A percentile compares a stretch with the other conserved stretches of the same genome.
Conservation (phyloP, 2,113 vertebrate genomes). For the Labrus mixtus region DNA sequence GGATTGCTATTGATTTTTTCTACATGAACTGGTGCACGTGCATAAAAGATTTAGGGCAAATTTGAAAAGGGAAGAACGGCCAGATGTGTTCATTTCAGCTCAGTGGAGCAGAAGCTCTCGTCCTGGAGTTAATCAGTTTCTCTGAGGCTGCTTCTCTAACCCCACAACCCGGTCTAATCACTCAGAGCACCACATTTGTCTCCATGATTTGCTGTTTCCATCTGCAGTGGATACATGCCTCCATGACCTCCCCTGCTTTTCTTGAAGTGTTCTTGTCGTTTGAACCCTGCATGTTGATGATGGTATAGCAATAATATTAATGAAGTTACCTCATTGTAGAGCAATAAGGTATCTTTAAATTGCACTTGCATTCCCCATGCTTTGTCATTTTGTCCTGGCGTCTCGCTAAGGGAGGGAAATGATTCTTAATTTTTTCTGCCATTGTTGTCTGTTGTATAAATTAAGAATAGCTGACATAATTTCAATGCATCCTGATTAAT, state of each 20-base stretch:
- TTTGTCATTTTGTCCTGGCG: not conserved
- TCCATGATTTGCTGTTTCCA: not conserved
- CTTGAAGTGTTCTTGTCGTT: not conserved
- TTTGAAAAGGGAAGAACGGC: constrained; percentile 21
- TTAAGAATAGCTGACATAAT: not conserved
- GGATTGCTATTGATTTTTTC: constrained; percentile 49
- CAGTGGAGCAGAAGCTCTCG: constrained; percentile 59
- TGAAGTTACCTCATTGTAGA: not conserved
- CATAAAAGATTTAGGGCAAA: constrained; percentile 30
- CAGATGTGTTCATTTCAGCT: constrained; percentile 68
- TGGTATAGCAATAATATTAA: not conserved
- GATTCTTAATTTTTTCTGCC: not conserved
- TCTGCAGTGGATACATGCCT: not conserved
- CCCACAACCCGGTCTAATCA: not conserved
- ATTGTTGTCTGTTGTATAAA: not conserved
- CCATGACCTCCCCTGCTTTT: not conserved
- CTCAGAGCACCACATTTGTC: not conserved
- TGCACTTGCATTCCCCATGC: constrained; percentile 1
- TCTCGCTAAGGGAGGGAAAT: not conserved
- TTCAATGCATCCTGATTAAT: not conserved
- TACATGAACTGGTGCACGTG: constrained; percentile 17
- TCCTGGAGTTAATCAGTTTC: constrained; percentile 54
- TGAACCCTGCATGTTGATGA: not conserved
- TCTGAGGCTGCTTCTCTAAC: constrained; percentile 16
- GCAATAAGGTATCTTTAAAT: not conserved